Percentiles rank a stretch among this genome's conserved stretches.
These are phyloP conservation scores for Hypothenemus hampei DNA, from an alignment of 1,140 invertebrate genomes.

Conservation along the genomic window DNA sequence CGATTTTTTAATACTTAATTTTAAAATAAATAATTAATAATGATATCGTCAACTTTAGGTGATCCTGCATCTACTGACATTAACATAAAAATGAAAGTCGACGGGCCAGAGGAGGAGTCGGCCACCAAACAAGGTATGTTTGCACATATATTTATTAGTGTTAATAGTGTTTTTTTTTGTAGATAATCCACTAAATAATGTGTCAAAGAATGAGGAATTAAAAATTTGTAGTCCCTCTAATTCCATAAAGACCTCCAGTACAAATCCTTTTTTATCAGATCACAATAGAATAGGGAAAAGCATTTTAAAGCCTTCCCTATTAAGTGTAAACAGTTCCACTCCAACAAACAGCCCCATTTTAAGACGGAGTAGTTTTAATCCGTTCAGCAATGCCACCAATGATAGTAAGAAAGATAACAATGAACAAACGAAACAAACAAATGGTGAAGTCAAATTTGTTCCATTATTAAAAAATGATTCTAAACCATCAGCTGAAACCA, in stretches of 20 bases:
- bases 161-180: conserved; percentile 8
- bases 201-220: conserved; percentile 23
- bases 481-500: conserved; percentile 1
- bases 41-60: conserved; percentile 6
- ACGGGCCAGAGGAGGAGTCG: conserved; percentile 34
- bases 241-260: conserved; percentile 5
- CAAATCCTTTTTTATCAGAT: conserved; percentile 25
- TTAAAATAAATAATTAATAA: conserved; percentile 1
- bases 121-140: conserved; percentile 31
- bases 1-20: not conserved
- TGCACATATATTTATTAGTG: conserved; percentile 12
- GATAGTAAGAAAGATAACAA: conserved; percentile 26
- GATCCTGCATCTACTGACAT: conserved; percentile 2
- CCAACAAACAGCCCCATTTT: conserved; percentile 26
- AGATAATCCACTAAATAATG: conserved; percentile 18
- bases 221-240: conserved; percentile 29
- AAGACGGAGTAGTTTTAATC: conserved; percentile 41
- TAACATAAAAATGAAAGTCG: conserved; percentile 41
- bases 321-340: conserved; percentile 28
- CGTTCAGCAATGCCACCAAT: conserved; percentile 33
- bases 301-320: conserved; percentile 35
- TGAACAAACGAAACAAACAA: conserved; percentile 31
- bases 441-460: conserved; percentile 43
- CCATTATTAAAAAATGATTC: conserved; percentile 36
- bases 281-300: conserved; percentile 30